phyloP scores from a whole-genome alignment of 2,797 vertebrate genomes.

The Gambelia wislizenii region DNA sequence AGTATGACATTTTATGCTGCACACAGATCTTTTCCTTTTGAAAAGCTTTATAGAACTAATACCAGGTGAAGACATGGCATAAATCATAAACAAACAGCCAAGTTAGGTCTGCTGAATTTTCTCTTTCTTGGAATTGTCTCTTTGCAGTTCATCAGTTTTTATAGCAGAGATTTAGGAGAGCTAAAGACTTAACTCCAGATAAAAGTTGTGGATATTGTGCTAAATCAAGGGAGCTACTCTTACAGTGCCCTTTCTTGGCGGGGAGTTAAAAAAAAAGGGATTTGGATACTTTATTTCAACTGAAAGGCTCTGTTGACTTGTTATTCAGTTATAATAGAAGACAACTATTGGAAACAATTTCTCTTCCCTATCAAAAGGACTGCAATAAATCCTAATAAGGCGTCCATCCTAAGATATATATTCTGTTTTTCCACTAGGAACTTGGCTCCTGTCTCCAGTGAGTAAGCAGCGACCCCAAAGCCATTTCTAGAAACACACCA shows the following conservation, averaged over 20 bases:
- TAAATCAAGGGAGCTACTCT: constrained; percentile 34
- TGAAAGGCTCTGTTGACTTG: constrained; percentile 11
- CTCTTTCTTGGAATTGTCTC: constrained; percentile 38
- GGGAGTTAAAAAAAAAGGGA: constrained; percentile 15
- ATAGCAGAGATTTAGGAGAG: constrained; percentile 35
- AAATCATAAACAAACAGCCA: constrained; percentile 41
- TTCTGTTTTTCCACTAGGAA: constrained; percentile 21
- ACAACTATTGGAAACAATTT: constrained; percentile 20
- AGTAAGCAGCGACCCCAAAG: not conserved
- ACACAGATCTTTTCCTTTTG: constrained; percentile 27
- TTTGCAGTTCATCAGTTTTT: constrained; percentile 45
- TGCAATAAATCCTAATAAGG: constrained; percentile 23
- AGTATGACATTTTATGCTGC: constrained; percentile 24
- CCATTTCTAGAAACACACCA: not conserved
- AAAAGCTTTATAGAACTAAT: constrained; percentile 41
- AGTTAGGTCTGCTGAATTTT: constrained; percentile 23
- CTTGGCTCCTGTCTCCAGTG: not conserved
- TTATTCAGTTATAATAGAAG: constrained; percentile 23
- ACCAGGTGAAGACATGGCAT: constrained; percentile 32
- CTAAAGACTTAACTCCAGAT: constrained; percentile 40
- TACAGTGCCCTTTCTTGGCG: constrained; percentile 29
- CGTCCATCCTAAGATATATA: constrained; percentile 11
- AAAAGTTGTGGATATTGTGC: constrained; percentile 39
- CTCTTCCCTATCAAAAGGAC: constrained; percentile 25
- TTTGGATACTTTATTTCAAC: constrained; percentile 26